These are phyloP conservation scores for Poecile montanus DNA, from an alignment of 2,797 vertebrate species.

Conservation along the genomic window DNA sequence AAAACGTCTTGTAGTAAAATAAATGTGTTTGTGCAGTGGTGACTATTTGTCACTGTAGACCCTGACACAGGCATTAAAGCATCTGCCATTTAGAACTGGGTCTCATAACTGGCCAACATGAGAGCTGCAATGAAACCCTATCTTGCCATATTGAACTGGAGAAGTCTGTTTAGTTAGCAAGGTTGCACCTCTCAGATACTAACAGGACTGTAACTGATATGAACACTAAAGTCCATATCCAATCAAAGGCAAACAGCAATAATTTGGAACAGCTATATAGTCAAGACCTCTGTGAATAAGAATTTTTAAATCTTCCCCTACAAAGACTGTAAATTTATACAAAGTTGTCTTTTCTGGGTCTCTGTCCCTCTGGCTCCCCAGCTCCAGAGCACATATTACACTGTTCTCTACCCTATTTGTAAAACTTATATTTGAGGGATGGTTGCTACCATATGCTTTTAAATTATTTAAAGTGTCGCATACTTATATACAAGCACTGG, in stretches of 20 bases:
- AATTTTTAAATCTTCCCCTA: neutral
- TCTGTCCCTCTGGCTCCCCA: neutral
- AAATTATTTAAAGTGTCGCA: neutral
- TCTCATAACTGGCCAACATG: constrained; percentile 76
- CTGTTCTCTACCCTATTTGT: neutral
- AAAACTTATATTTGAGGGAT: neutral
- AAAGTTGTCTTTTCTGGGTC: neutral
- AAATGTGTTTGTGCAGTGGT: constrained; percentile 83
- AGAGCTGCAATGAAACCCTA: constrained; percentile 73
- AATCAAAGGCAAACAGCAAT: constrained; percentile 67
- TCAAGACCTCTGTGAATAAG: neutral
- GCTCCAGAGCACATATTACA: neutral
- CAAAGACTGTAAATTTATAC: neutral
- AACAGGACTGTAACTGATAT: constrained; percentile 65
- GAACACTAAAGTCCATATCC: constrained; percentile 66
- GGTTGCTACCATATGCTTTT: neutral
- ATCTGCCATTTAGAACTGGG: constrained; percentile 73
- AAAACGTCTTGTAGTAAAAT: constrained; percentile 62
- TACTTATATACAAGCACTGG: neutral
- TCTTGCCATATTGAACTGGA: constrained; percentile 69
- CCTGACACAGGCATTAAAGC: constrained; percentile 74
- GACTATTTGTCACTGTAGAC: constrained; percentile 76
- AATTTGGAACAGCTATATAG: constrained; percentile 45
- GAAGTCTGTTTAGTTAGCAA: constrained; percentile 76
- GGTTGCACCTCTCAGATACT: constrained; percentile 61